Evolutionary conservation across 2,888 invertebrate genomes (phyloP).

Genomic region (Chrysolina americana): DNA sequence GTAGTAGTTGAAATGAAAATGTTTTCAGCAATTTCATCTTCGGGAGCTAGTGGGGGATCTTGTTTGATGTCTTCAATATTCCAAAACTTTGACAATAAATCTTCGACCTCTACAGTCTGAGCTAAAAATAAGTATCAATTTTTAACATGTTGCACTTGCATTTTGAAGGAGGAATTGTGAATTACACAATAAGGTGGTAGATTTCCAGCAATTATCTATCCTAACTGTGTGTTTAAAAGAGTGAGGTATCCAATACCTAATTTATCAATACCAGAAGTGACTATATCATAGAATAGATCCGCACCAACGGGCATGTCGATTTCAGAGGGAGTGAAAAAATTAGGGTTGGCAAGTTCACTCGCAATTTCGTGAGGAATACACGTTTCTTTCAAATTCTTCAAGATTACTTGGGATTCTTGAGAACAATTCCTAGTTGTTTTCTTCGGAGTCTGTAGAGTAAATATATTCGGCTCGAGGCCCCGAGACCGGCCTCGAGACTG

Average conservation of each 20-base stretch:
- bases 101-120: conserved; percentile 12
- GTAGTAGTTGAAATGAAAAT: conserved; percentile 25
- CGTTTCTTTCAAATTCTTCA: neutral
- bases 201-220: neutral
- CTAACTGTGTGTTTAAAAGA: conserved; percentile 16
- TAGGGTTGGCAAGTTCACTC: conserved; percentile 1
- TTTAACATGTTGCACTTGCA: neutral
- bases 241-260: neutral
- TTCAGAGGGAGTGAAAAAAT: conserved; percentile 10
- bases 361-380: neutral
- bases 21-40: conserved; percentile 33
- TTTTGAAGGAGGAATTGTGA: neutral
- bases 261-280: conserved; percentile 1
- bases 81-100: conserved; percentile 41
- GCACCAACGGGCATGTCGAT: conserved; percentile 32
- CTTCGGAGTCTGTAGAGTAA: neutral
- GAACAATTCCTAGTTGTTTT: neutral
- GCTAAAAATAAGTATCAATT: conserved; percentile 4
- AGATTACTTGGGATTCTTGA: neutral
- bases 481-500: no score
- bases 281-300: conserved; percentile 27
- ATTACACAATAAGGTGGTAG: neutral
- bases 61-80: conserved; percentile 34
- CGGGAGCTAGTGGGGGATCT: conserved; percentile 18
- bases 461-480: neutral